These are phyloP conservation scores for Scaptomyza polygonia DNA, from an alignment of 2,888 invertebrate species.

Conservation along the genomic window DNA sequence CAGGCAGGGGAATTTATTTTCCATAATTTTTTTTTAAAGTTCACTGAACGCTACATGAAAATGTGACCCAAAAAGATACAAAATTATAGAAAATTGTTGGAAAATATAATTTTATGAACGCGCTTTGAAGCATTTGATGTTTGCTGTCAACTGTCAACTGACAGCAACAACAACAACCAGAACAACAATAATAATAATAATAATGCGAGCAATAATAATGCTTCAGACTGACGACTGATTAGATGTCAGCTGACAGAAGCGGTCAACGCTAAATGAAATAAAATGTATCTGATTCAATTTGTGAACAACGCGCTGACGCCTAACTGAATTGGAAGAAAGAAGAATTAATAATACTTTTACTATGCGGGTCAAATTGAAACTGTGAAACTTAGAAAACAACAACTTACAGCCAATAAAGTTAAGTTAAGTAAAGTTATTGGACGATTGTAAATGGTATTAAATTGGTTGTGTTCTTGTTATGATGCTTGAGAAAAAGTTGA, in stretches of 20 bases:
- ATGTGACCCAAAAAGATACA: conserved; percentile 33
- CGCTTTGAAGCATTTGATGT: conserved; percentile 38
- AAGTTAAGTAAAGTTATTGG: conserved; percentile 13
- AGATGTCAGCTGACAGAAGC: conserved; percentile 25
- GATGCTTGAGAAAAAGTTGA: too few species aligned
- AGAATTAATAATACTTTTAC: not conserved
- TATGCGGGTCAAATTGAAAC: conserved; percentile 17
- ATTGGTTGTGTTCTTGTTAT: not conserved
- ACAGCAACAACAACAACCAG: conserved; percentile 26
- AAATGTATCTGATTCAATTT: conserved; percentile 73
- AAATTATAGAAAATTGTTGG: conserved; percentile 32
- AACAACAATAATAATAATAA: conserved; percentile 35
- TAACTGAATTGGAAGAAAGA: not conserved
- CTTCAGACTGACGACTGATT: conserved; percentile 49
- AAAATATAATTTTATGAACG: conserved; percentile 51
- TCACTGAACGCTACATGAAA: conserved; percentile 50
- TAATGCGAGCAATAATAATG: conserved; percentile 36
- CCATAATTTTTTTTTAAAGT: conserved; percentile 21
- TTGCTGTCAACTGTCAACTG: conserved; percentile 61
- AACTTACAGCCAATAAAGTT: conserved; percentile 20
- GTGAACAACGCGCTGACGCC: conserved; percentile 60
- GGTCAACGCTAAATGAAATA: conserved; percentile 56
- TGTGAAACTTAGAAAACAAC: conserved; percentile 7
- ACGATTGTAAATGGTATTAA: not conserved
- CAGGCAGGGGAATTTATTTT: not conserved